Conservation (phyloP, 2,797 vertebrate species). For the Peromyscus eremicus region DNA sequence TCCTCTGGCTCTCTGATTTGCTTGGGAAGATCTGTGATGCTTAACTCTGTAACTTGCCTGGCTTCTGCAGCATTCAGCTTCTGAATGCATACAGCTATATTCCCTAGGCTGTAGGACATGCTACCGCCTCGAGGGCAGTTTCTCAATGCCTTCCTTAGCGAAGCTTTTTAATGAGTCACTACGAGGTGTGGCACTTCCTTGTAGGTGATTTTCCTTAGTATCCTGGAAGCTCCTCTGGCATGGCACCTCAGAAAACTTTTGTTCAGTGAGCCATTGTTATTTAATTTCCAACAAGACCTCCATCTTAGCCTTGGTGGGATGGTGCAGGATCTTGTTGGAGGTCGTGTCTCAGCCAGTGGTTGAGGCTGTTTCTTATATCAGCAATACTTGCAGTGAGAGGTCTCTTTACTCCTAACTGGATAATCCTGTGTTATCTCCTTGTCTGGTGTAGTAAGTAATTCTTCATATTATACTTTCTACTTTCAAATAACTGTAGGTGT, state of each 20-base stretch:
- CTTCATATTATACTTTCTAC: background rate
- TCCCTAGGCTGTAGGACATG: background rate
- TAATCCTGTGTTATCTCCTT: background rate
- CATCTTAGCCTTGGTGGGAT: background rate
- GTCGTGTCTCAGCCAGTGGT: background rate
- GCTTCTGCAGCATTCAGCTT: background rate
- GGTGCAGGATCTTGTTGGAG: background rate
- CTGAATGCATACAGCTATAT: too few species aligned
- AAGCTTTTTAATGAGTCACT: background rate
- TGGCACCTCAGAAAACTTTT: background rate
- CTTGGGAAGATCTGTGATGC: background rate
- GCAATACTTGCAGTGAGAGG: background rate
- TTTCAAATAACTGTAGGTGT: background rate
- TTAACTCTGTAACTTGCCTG: background rate
- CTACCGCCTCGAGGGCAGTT: background rate
- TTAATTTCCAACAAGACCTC: background rate
- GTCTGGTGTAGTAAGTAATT: background rate
- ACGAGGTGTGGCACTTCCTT: background rate
- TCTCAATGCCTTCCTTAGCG: background rate
- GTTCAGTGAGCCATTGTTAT: background rate
- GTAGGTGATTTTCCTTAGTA: background rate
- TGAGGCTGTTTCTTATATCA: background rate
- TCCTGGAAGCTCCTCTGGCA: background rate
- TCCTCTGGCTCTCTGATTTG: background rate
- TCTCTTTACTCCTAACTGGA: slow-evolving; percentile 2